These are phyloP conservation scores for Dipodomys stephensi DNA, from an alignment of 2,113 vertebrate species.

Conservation along the genomic window DNA sequence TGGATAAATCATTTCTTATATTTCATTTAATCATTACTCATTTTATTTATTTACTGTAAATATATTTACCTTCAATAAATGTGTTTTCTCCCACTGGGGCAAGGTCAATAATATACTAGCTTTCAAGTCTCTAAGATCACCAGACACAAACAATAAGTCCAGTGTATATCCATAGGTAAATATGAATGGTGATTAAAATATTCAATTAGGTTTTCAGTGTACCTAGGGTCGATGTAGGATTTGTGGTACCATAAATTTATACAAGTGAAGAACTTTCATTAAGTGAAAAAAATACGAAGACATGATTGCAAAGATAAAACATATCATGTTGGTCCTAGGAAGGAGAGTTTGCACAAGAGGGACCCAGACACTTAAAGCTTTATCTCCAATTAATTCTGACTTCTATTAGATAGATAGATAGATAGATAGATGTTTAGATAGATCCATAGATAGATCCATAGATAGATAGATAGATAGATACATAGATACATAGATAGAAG, in stretches of 20 bases:
- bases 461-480: no score
- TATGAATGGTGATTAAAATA: not conserved
- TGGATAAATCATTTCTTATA: not conserved
- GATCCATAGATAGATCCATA: no score
- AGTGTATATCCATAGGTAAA: not conserved
- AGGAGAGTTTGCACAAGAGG: not conserved
- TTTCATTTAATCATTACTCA: not conserved
- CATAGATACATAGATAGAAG: not conserved
- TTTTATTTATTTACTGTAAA: not conserved
- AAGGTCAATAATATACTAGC: not conserved
- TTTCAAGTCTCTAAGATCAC: not conserved
- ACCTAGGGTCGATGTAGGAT: fast-evolving
- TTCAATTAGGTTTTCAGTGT: not conserved
- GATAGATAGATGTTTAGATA: no score
- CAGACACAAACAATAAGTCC: not conserved
- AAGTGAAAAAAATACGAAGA: not conserved
- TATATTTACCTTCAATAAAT: not conserved
- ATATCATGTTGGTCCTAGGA: not conserved
- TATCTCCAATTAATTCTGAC: not conserved
- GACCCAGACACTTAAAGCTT: not conserved
- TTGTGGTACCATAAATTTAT: not conserved
- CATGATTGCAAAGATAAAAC: not conserved
- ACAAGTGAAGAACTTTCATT: not conserved
- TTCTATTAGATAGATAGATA: not conserved
- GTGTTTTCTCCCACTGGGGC: not conserved